Conservation (phyloP, 1,140 invertebrate species). For the Hycleus phaleratus region DNA sequence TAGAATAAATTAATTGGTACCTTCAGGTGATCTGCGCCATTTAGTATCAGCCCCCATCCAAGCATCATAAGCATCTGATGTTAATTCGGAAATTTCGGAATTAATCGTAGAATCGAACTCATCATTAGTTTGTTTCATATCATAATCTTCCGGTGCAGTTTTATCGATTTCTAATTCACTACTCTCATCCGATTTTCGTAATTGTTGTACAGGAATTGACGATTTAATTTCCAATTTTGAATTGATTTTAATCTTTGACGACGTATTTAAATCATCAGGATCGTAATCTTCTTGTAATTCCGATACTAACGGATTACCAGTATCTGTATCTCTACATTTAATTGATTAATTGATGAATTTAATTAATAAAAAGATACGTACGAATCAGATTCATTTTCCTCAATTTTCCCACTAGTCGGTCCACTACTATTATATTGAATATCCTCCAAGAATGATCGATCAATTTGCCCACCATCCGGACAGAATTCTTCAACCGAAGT, state of each 20-base stretch:
- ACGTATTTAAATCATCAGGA: conserved; percentile 48
- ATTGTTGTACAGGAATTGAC: not conserved
- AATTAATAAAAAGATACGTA: conserved; percentile 35
- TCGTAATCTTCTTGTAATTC: conserved; percentile 82
- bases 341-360: not conserved
- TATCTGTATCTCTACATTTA: conserved; percentile 63
- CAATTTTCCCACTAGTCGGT: conserved; percentile 41
- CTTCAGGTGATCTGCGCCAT: conserved; percentile 54
- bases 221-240: not conserved
- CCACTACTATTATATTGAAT: conserved; percentile 38
- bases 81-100: conserved; percentile 44
- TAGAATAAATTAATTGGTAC: not conserved
- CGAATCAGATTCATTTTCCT: conserved; percentile 51
- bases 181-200: conserved; percentile 24
- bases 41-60: conserved; percentile 50
- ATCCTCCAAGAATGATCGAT: conserved; percentile 78
- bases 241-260: conserved; percentile 1
- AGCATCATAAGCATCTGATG: conserved; percentile 48
- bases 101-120: conserved; percentile 43
- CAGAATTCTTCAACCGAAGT: conserved; percentile 80
- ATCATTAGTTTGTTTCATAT: conserved; percentile 41
- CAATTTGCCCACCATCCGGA: conserved; percentile 67
- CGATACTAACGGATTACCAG: conserved; percentile 76
- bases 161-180: conserved; percentile 34
- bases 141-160: conserved; percentile 27